These are phyloP conservation scores for Dasyornis broadbenti DNA, from an alignment of 2,113 vertebrate species.

Conservation along the genomic window DNA sequence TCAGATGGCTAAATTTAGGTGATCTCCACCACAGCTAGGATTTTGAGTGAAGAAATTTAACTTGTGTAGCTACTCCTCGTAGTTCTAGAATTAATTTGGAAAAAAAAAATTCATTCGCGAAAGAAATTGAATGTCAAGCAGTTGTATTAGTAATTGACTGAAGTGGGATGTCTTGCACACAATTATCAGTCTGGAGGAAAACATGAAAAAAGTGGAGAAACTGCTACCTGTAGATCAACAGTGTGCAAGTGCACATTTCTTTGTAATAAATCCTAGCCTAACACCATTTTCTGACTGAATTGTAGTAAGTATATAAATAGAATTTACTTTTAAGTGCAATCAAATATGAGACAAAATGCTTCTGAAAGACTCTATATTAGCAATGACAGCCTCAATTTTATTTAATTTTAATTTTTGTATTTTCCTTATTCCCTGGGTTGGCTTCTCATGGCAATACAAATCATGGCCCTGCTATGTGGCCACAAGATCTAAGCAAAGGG, in stretches of 20 bases:
- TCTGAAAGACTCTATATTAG: not conserved
- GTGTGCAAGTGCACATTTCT: not conserved
- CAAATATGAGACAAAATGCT: not conserved
- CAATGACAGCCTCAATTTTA: not conserved
- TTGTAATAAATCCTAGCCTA: not conserved
- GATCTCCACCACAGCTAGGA: not conserved
- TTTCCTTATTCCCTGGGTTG: not conserved
- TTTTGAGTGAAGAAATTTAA: not conserved
- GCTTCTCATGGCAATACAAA: not conserved
- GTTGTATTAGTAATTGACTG: not conserved
- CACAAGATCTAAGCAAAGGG: not conserved
- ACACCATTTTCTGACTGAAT: not conserved
- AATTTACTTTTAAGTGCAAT: not conserved
- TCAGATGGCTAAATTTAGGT: not conserved
- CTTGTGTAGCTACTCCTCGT: not conserved
- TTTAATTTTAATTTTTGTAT: not conserved
- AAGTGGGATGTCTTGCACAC: not conserved
- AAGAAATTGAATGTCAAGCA: not conserved
- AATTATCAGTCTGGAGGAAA: not conserved
- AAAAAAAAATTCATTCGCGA: not conserved
- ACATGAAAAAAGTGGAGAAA: not conserved
- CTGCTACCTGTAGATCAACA: not conserved
- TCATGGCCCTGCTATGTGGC: not conserved
- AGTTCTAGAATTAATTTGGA: not conserved
- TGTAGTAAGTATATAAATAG: not conserved